A percentile compares a stretch with the other conserved stretches of the same genome.
phyloP scores from a whole-genome alignment of 2,797 vertebrate species.

The Mormyrops attenuatus region DNA sequence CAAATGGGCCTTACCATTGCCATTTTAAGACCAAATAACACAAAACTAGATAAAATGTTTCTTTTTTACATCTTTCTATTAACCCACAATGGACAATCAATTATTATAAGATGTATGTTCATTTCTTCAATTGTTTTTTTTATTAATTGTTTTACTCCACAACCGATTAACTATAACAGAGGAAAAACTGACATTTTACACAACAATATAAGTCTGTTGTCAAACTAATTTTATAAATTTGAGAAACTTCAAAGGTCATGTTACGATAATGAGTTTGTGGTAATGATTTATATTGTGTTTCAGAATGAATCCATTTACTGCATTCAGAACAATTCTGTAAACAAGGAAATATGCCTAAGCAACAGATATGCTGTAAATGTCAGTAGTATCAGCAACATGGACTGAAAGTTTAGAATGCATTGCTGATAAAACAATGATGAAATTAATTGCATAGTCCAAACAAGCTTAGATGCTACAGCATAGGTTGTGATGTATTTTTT shows the following conservation, averaged over 20 bases:
- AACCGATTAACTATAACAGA: background rate
- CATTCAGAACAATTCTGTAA: background rate
- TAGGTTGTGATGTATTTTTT: background rate
- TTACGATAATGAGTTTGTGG: background rate
- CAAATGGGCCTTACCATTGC: background rate
- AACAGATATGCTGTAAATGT: background rate
- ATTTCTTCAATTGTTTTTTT: too few species aligned
- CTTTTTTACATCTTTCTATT: background rate
- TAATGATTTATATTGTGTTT: background rate
- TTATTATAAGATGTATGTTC: background rate
- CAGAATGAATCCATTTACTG: background rate
- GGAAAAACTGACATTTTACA: background rate
- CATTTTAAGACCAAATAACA: background rate
- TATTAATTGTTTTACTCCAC: background rate
- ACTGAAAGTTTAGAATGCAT: background rate
- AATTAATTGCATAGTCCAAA: background rate
- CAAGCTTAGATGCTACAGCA: background rate
- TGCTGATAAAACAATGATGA: background rate
- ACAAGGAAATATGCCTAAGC: background rate
- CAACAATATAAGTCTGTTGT: background rate
- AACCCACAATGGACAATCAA: background rate
- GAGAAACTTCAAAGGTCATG: background rate
- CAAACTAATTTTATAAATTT: background rate
- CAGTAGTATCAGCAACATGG: background rate
- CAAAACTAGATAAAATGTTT: background rate